Conservation (phyloP, 2,113 vertebrate species). For the Albula goreensis region DNA sequence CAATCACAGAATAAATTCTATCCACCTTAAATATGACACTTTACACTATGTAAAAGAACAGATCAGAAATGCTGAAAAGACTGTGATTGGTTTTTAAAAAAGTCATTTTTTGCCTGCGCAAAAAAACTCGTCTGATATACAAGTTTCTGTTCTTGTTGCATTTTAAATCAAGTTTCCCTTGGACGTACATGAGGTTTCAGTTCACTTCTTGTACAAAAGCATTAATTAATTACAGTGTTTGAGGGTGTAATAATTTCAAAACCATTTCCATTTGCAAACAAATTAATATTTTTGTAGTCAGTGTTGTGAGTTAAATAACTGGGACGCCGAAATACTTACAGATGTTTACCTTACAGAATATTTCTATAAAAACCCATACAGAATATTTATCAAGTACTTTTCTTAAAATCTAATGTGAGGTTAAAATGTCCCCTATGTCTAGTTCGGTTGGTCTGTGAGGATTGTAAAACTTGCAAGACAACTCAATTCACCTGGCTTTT, state of each 20-base stretch:
- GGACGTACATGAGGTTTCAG: neutral
- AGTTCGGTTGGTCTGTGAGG: too few species aligned
- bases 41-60: neutral
- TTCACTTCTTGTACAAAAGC: neutral
- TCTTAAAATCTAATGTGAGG: neutral
- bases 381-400: neutral
- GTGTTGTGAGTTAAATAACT: neutral
- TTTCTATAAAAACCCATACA: neutral
- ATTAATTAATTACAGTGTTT: neutral
- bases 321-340: neutral
- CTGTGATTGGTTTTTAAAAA: neutral
- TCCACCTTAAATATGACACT: neutral
- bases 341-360: neutral
- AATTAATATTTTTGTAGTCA: neutral
- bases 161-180: neutral
- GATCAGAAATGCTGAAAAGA: neutral
- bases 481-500: too few species aligned
- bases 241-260: neutral
- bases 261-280: neutral
- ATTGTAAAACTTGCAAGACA: too few species aligned
- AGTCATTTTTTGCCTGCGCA: neutral
- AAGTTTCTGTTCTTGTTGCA: neutral
- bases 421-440: neutral
- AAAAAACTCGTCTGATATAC: neutral
- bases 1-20: neutral